phyloP scores from a whole-genome alignment of 2,797 vertebrate genomes.

The Sebastes steindachneri region DNA sequence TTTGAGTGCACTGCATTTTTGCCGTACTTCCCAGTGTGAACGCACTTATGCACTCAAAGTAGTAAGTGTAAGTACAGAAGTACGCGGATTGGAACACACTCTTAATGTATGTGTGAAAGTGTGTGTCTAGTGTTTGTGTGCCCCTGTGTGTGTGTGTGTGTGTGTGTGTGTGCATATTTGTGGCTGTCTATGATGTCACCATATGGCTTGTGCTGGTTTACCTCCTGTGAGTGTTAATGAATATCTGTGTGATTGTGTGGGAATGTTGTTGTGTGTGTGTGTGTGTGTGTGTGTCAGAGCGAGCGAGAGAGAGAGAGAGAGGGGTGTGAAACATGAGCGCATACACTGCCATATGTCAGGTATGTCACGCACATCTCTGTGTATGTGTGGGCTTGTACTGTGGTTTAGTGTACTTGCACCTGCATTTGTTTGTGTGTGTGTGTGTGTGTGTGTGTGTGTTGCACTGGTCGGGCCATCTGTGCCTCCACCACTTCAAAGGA shows the following conservation, averaged over 20 bases:
- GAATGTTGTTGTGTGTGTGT: background rate
- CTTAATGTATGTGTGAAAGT: background rate
- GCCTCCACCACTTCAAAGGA: constrained; percentile 71
- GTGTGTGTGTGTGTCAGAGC: background rate
- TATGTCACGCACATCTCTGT: background rate
- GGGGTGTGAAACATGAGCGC: constrained; percentile 6
- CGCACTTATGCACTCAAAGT: too few relatives aligned
- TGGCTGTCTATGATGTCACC: too few relatives aligned
- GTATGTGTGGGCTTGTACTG: background rate
- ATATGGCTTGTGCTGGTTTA: too few relatives aligned
- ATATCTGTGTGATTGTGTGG: background rate
- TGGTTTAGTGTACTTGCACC: constrained; percentile 16
- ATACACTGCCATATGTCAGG: constrained; percentile 10
- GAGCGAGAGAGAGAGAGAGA: background rate
- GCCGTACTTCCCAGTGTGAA: too few relatives aligned
- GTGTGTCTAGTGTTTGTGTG: too few relatives aligned
- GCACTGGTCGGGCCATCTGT: constrained; percentile 68
- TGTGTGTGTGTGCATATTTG: too few relatives aligned
- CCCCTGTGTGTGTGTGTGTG: too few relatives aligned
- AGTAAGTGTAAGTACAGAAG: too few relatives aligned
- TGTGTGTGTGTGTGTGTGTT: constrained; percentile 11
- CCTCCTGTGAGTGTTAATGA: background rate
- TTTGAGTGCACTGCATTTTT: too few relatives aligned
- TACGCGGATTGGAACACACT: too few relatives aligned
- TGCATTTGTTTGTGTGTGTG: constrained; percentile 8